Base-by-base conservation (phyloP, 2,797 vertebrate species). In the Schizothorax lantsangensis region DNA sequence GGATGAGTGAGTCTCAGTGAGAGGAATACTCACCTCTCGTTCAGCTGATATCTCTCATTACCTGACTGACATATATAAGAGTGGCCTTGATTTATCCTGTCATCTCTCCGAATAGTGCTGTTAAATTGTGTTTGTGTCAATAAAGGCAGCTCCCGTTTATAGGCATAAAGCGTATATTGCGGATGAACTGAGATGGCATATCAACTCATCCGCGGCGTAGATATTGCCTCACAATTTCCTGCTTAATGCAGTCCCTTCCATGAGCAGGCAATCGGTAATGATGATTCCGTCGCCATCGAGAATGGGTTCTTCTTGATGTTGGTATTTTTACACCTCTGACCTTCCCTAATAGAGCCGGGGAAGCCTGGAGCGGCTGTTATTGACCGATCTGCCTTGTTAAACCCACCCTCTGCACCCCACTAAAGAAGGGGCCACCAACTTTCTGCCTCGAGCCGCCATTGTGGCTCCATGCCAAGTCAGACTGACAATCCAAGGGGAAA, bases 401-500 rank as follows among this genome's bases (percentile, higher is more conserved):
- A 94, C 87, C 91, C 91, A 89, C 92, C 88, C 90, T 88, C 90
- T 90, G 93, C 92, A 95, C 93, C 91, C 26, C 45, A 12, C 52
- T 23, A 84, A 66, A 84, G 72, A 26, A 36, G 49, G 45, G 57
- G 23, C 83, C 73, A 84, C 83, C 15, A 47, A 66, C 72, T 30
- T 91, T 92, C 91, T 89, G 89, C 92, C 92, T 92, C 90, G 85
- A 93, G 92, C 91, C 91, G 89, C 92, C 90, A 92, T 92, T 92
- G 91, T 94, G 94, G 94, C 92, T 94, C 92, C 94, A 93, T 92
- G 93, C 94, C 94, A 95, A 92, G 88, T 90, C 89, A 74, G 89
- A 88, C 91, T 93, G 93, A 94, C 93, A 93, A 94, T 95, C 92
- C 91, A 92, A 93, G 92, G 93, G 93, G 93, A 95, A 95, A 95